Evolutionary conservation across 1,140 invertebrate genomes (phyloP).

Genomic region (Heliconius eleuchia): DNA sequence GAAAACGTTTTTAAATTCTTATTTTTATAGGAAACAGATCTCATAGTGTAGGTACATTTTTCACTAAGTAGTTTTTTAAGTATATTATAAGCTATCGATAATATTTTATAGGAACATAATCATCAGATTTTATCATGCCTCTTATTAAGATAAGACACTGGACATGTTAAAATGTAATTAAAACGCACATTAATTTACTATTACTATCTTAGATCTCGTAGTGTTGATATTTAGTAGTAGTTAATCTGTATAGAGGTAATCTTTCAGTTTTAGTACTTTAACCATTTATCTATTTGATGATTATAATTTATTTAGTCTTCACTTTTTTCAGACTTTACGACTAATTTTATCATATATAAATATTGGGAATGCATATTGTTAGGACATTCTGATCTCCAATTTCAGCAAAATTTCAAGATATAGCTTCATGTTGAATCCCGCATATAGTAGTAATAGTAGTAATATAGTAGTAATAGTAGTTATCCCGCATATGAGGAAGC

Average conservation of each 20-base stretch:
- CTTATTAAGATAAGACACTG: slow-evolving; percentile 54
- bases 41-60: neutral
- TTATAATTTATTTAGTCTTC: neutral
- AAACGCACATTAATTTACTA: slow-evolving; percentile 62
- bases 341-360: neutral
- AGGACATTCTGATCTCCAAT: neutral
- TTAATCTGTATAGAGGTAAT: slow-evolving; percentile 20
- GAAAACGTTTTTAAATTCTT: too few species aligned
- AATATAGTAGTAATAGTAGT: too few species aligned
- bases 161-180: slow-evolving; percentile 59
- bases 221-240: slow-evolving; percentile 20
- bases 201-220: slow-evolving; percentile 49
- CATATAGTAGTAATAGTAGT: too few species aligned
- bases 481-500: too few species aligned
- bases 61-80: neutral
- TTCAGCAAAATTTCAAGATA: too few species aligned
- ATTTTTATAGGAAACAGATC: too few species aligned
- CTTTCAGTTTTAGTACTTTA: slow-evolving; percentile 2
- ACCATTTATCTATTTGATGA: neutral
- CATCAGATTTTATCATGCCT: slow-evolving; percentile 54
- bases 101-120: slow-evolving; percentile 37
- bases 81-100: neutral
- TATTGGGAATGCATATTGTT: neutral
- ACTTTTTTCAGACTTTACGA: neutral
- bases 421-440: too few species aligned